A percentile compares a stretch with the other conserved stretches of the same genome.
Evolutionary conservation across 2,113 vertebrate species (phyloP).

Genomic region (Centropristis striata): DNA sequence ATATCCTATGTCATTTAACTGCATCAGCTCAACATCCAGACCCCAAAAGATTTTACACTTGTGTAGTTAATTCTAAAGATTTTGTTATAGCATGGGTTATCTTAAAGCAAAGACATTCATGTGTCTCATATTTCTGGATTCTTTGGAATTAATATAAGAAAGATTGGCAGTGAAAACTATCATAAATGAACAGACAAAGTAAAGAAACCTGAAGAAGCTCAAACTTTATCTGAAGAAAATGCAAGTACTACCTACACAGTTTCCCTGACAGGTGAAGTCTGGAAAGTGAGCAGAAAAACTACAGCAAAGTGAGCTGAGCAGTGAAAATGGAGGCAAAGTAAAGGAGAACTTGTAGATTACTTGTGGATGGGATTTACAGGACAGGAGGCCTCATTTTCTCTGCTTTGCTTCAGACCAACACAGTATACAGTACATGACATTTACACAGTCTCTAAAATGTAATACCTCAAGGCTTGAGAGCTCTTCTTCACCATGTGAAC

Average conservation of each 20-base stretch:
- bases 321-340: background rate
- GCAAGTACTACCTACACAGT: conserved; percentile 1
- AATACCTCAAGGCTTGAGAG: background rate
- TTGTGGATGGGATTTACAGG: background rate
- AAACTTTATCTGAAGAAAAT: conserved; percentile 3
- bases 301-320: background rate
- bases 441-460: conserved; percentile 22
- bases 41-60: background rate
- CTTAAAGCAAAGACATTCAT: background rate
- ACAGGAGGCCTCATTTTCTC: conserved; percentile 10
- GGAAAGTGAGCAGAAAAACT: background rate
- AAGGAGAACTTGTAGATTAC: conserved; percentile 10
- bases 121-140: conserved; percentile 2
- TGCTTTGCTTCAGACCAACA: conserved; percentile 22
- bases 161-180: background rate
- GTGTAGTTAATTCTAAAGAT: background rate
- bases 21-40: background rate
- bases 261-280: conserved; percentile 30
- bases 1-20: background rate
- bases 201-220: conserved; percentile 6
- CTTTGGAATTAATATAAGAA: conserved; percentile 4
- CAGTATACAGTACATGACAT: conserved; percentile 18
- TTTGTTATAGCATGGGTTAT: background rate
- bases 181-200: background rate
- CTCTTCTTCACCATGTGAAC: conserved; percentile 15